phyloP scores from a whole-genome alignment of 2,113 vertebrate genomes.

The Lynx canadensis region DNA sequence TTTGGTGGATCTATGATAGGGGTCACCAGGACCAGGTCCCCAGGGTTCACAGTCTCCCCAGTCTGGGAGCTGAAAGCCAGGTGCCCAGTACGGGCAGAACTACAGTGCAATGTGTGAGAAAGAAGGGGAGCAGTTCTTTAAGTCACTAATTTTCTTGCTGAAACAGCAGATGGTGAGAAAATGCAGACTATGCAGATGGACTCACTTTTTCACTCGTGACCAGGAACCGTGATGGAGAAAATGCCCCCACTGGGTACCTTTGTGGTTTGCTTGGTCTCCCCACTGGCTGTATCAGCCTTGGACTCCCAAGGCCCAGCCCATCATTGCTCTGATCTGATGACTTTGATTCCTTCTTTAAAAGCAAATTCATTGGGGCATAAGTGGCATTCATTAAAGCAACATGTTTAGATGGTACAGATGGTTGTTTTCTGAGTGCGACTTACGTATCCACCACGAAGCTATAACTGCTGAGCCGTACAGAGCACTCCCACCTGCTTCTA shows the following conservation, averaged over 20 bases:
- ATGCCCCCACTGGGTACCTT: neutral
- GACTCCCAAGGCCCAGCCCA: neutral
- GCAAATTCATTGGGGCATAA: rapidly evolving
- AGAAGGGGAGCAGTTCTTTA: too few relatives aligned
- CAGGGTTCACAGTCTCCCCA: neutral
- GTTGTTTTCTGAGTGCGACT: neutral
- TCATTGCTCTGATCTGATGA: neutral
- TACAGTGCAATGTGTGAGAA: rapidly evolving
- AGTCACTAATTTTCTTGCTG: neutral
- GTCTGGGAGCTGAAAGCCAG: neutral
- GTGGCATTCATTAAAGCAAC: neutral
- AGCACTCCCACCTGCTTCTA: too few relatives aligned
- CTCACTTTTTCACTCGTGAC: neutral
- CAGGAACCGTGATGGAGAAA: rapidly evolving
- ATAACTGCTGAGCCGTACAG: rapidly evolving
- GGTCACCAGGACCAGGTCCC: neutral
- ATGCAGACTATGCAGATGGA: too few relatives aligned
- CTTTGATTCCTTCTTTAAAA: neutral
- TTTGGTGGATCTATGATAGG: too few relatives aligned
- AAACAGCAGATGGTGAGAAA: neutral
- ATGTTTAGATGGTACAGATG: neutral
- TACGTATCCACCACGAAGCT: neutral
- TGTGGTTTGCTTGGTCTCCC: rapidly evolving
- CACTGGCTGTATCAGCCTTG: rapidly evolving
- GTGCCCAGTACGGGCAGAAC: neutral